Base-by-base conservation (phyloP, 2,888 invertebrate genomes). In the Rotaria socialis region DNA sequence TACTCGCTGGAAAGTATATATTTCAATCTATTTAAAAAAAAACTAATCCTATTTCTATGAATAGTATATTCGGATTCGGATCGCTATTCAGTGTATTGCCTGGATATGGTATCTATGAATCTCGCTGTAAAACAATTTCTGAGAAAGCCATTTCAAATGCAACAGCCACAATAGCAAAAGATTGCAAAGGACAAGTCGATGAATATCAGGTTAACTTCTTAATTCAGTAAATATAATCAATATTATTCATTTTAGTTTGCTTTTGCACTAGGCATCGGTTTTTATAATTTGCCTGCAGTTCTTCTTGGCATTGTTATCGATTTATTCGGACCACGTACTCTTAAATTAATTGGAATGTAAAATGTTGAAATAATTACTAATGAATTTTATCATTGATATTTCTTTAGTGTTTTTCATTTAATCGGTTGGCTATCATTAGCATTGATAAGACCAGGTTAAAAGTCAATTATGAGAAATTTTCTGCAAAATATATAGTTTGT, bases 241-340 rank as follows among this genome's bases (percentile, higher is more conserved):
- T 47, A 10, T 22, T 0, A 80, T 47, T 24, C 1, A 11, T 47
- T 47, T 80, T 47, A 80, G 80, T 14, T 80, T 24, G 80, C 80
- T 47, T 80, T 80, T 43, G 43, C 80, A 47, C n/a, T 80, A 5
- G 80, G 80, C 4, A 80, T 80, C n/a, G 43, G 47, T 24, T 80
- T 80, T 80, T 80, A 24, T n/a, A 80, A 80, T 80, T 80, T 80
- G 47, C 80, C 80, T 14, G 80, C 80, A 2, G 47, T 80, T 47
- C n/a, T 80, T 24, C 0, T 43, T 24, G 80, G 80, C 1, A n/a
- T 80, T 1, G 19, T 47, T 43, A n/a, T 24, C n/a, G 80, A 80
- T n/a, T 47, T 47, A 5, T 80, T 80, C 14, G 80, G 80, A 22
- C 80, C 80, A 19, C 80, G 80, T 14, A 47, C 47, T 14, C 10